Evolutionary conservation across 1,140 invertebrate genomes (phyloP), one percentile per base, ranked within the genome.

Genomic region (Hydropsyche tenuis): DNA sequence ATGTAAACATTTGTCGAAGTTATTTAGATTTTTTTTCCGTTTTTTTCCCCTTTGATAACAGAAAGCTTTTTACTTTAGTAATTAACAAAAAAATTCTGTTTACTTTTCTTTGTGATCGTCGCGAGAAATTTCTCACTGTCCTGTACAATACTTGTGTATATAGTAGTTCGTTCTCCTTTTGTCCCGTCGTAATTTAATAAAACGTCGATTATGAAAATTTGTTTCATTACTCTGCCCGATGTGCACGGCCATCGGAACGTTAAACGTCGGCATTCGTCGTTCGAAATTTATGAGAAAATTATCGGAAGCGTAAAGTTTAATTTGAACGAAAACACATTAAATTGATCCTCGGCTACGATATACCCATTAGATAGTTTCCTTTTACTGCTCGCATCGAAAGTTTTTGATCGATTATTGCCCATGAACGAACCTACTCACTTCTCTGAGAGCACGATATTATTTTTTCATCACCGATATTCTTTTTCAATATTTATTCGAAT

Each of bases 271-370:
- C 16, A 7, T 53, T 20, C 20, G 6, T 18, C 16, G 16, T 1
- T 53, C n/a, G 18, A 53, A 53, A 53, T 53, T 53, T 53, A 53
- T 53, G 48, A 4, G 16, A 16, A 6, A 53, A 53, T 53, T 53
- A 53, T 53, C 48, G 7, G 48, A 53, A 53, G 16, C 9, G 48
- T 53, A 18, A 53, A 53, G 7, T 53, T 53, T 53, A 16, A 53
- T 53, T 53, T 53, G 48, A 37, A 37, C 20, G 16, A 53, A 53
- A 53, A 53, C 48, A 53, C 48, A 20, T 53, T 53, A 53, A 53
- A 53, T 18, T 18, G 48, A 53, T 53, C 48, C 14, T 7, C 48
- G 9, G 16, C 20, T 18, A 0, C 16, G 48, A 53, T 53, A 20
- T 37, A 37, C 30, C n/a, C 30, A 20, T 53, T 53, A 16, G 16